Evolutionary conservation across 2,113 vertebrate genomes (phyloP), one percentile per base, ranked within the genome.

Genomic region (Psilopogon haemacephalus): DNA sequence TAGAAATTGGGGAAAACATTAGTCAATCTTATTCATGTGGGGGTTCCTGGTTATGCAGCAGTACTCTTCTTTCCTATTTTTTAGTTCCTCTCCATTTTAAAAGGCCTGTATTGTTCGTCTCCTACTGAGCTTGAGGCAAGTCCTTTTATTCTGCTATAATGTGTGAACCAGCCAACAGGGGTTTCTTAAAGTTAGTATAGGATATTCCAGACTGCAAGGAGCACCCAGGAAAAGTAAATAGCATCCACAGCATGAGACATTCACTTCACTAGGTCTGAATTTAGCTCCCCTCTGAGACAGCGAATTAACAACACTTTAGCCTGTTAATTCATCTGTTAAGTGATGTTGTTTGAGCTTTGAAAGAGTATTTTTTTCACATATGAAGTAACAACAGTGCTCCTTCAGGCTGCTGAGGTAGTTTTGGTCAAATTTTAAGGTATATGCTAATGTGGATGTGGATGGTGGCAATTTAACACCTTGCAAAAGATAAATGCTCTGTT

Each of bases 1-100:
- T 82, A 84, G 86, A 86, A 82, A 59, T 59, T 79, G 68, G 40
- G 74, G 35, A 87, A 94, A 92, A 92, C 63, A 70, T 92, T 70
- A 88, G 72, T 88, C 88, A 76, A 84, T 89, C 40, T 62, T 76
- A 79, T 65, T 84, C 77, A 58, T 14, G 24, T 54, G 63, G 32
- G 80, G 32, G 10, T 67, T 92, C 38, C 54, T 72, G 58, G 46
- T 68, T 93, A 59, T 44, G 20, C 48, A 93, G 44, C 55, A 72
- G 24, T 52, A 46, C 5, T 86, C 14, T 50, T 84, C 42, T 52
- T 72, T 38, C 20, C 44, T 10, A 7, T n/a, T 42, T 84, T 54
- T 82, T 79, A 80, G 26, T 21, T 90, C 17, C 4, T 46, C 8
- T 75, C 75, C 63, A 32, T 42, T 86, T 58, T 92, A 15, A 40